Base-by-base conservation (phyloP, 2,113 vertebrate genomes). In the Saguinus midas region DNA sequence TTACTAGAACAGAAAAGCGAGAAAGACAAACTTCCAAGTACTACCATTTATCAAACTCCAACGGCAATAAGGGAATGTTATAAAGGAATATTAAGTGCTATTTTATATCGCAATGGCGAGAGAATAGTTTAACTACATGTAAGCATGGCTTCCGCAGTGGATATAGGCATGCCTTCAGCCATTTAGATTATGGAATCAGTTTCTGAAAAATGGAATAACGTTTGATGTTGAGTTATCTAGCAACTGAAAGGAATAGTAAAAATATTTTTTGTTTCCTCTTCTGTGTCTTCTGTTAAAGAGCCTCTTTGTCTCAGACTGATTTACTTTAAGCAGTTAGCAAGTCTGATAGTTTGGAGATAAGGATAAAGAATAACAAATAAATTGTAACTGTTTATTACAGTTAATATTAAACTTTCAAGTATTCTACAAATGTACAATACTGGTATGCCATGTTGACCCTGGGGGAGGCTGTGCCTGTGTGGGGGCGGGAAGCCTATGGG, bases 1-100 rank as follows among this genome's bases (percentile, higher is more conserved):
- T 70, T 45, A 50, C 87, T 6, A 57, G 97, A 95, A n/a, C 81
- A 92, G 89, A 92, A 95, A 95, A 87, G 79, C 35, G 80, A 96
- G 72, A 45, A 91, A 95, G 93, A 96, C 78, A 94, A 43, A 97
- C 87, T 82, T 95, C 78, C 68, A 73, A 93, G 81, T 14, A 76
- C 40, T 16, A 66, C 35, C 68, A 88, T 95, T 85, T 84, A 88
- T 95, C 96, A 93, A 95, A 73, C 45, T 78, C 83, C 91, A 87
- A 80, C 87, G 72, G 76, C 87, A 90, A 80, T 7, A 14, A n/a
- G n/a, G 32, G 48, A 52, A 35, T 7, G 23, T 75, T 76, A 64
- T 43, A 45, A 81, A 89, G 37, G 52, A 70, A 72, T 40, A 80
- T 68, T 5, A 87, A 92, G 27, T 52, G 55, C 37, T 82, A 37